Conservation (phyloP, 2,113 vertebrate species). For the Leptocoma aspasia region DNA sequence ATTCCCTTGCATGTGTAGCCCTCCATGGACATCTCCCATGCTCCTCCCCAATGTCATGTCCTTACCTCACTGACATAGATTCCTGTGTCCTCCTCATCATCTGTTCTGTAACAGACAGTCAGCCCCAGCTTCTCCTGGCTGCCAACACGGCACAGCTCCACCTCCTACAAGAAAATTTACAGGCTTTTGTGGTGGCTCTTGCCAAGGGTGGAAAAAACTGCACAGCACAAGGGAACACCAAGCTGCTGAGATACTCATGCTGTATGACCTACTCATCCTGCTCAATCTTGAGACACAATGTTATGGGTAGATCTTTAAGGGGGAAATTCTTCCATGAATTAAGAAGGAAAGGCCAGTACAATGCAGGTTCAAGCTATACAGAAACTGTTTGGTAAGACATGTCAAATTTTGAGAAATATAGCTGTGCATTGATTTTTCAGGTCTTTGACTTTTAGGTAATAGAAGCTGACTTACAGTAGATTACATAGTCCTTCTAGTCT, state of each 20-base stretch:
- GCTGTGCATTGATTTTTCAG: neutral
- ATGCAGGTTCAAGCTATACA: neutral
- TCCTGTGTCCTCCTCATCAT: slow-evolving; percentile 91
- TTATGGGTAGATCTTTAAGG: neutral
- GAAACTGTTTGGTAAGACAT: neutral
- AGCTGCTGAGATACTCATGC: neutral
- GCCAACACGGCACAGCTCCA: slow-evolving; percentile 87
- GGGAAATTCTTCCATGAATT: neutral
- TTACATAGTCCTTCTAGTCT: slow-evolving; percentile 14
- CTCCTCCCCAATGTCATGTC: neutral
- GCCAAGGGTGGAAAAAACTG: neutral
- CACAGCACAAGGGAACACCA: neutral
- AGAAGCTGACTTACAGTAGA: slow-evolving; percentile 22
- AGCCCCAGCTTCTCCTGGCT: slow-evolving; percentile 95
- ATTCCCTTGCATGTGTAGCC: neutral
- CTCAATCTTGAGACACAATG: neutral
- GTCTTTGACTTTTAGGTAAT: neutral
- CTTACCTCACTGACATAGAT: slow-evolving; percentile 96
- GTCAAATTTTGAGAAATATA: neutral
- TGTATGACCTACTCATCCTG: neutral
- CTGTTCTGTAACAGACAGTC: slow-evolving; percentile 94
- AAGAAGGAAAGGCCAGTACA: neutral
- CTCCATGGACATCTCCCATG: neutral
- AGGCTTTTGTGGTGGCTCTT: neutral
- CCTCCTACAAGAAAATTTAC: slow-evolving; percentile 80